phyloP scores from a whole-genome alignment of 2,888 invertebrate genomes.

The Sphaeridia pumilis region DNA sequence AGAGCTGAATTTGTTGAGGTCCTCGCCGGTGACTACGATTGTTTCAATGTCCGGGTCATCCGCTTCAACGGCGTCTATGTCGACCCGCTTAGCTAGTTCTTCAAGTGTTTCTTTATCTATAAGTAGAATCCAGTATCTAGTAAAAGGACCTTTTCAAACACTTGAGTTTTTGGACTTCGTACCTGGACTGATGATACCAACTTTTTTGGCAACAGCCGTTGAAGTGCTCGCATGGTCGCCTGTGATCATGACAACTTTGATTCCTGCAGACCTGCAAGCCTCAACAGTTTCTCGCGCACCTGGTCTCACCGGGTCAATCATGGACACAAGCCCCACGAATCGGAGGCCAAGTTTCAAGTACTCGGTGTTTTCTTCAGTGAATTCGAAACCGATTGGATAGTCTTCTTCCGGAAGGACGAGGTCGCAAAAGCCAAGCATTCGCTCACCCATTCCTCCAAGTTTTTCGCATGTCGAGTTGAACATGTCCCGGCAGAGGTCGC shows the following conservation, averaged over 20 bases:
- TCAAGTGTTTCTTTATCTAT: slow-evolving; percentile 48
- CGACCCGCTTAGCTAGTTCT: slow-evolving; percentile 54
- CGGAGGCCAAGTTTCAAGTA: slow-evolving; percentile 53
- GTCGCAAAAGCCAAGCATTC: slow-evolving; percentile 41
- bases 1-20: slow-evolving; percentile 39
- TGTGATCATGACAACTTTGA: slow-evolving; percentile 52
- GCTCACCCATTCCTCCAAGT: slow-evolving; percentile 73
- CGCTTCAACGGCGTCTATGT: slow-evolving; percentile 46
- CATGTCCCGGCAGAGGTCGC: slow-evolving; percentile 45
- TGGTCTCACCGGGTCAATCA: slow-evolving; percentile 59
- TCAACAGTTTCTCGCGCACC: slow-evolving; percentile 56
- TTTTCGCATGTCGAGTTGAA: slow-evolving; percentile 58
- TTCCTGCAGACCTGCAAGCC: slow-evolving; percentile 63
- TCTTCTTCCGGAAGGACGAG: slow-evolving; percentile 39
- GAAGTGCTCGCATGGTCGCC: slow-evolving; percentile 94
- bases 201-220: slow-evolving; percentile 87
- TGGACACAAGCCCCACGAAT: slow-evolving; percentile 55
- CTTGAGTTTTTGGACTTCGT: not conserved
- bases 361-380: slow-evolving; percentile 50
- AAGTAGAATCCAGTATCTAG: too few relatives aligned
- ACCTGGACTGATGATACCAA: slow-evolving; percentile 61
- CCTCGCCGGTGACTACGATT: slow-evolving; percentile 47
- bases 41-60: slow-evolving; percentile 43
- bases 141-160: too few relatives aligned
- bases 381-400: slow-evolving; percentile 47